Evolutionary conservation across 2,888 invertebrate species (phyloP).

Genomic region (Trissonchulus sp.): DNA sequence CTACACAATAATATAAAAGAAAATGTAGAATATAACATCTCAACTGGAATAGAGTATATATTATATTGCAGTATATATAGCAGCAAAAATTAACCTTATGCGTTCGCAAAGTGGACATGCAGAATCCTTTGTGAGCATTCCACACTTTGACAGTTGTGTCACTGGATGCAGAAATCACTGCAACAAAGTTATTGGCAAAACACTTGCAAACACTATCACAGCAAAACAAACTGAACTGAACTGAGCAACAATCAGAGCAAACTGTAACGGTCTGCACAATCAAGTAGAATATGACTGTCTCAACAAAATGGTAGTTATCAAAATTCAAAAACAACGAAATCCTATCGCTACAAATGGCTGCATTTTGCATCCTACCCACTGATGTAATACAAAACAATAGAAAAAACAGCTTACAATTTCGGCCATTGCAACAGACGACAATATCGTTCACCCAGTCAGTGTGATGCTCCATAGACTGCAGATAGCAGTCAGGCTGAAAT

Average conservation of each 20-base stretch:
- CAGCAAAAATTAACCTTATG: too few species aligned
- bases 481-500: constrained; percentile 65
- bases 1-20: neutral
- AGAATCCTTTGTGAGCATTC: constrained; percentile 98
- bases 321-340: too few species aligned
- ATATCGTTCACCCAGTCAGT: constrained; percentile 99
- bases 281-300: too few species aligned
- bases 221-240: neutral
- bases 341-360: too few species aligned
- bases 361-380: too few species aligned
- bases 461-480: constrained; percentile 97
- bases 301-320: too few species aligned
- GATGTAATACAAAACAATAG: too few species aligned
- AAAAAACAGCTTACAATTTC: constrained; percentile 79
- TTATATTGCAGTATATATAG: too few species aligned
- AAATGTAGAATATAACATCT: neutral
- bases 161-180: constrained; percentile 95
- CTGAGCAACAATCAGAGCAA: constrained; percentile 5
- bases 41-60: too few species aligned
- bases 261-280: neutral
- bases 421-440: constrained; percentile 89
- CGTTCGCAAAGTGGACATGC: constrained; percentile 94
- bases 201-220: constrained; percentile 2
- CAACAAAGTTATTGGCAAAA: too few species aligned
- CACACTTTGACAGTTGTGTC: constrained; percentile 99